A percentile compares a stretch with the other conserved stretches of the same genome.
phyloP scores from a whole-genome alignment of 2,888 invertebrate species.

The Lomographa bimaculata region DNA sequence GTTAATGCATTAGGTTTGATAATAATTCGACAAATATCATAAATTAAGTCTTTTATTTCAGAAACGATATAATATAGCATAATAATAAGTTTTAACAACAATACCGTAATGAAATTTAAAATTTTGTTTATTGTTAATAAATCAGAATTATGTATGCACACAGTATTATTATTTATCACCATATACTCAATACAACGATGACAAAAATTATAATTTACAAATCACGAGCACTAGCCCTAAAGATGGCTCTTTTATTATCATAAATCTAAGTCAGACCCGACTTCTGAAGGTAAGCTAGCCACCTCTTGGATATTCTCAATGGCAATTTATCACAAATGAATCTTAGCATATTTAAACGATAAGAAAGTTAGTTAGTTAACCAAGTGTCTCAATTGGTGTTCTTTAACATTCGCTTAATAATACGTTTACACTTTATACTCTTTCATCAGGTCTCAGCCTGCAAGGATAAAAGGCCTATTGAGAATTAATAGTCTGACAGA shows the following conservation, averaged over 20 bases:
- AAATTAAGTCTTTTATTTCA: conserved; percentile 81
- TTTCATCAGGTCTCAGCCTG: conserved; percentile 22
- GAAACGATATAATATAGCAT: conserved; percentile 81
- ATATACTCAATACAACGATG: no score
- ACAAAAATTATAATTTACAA: neutral
- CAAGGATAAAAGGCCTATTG: conserved; percentile 18
- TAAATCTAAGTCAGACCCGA: neutral
- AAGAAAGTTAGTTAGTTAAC: no score
- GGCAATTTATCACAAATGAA: conserved; percentile 48
- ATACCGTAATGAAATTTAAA: conserved; percentile 66
- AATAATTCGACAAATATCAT: conserved; percentile 42
- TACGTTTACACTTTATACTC: conserved; percentile 20
- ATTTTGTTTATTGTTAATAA: conserved; percentile 34
- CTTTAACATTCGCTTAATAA: conserved; percentile 15
- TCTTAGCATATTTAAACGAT: conserved; percentile 40
- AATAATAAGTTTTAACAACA: conserved; percentile 77
- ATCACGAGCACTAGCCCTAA: conserved; percentile 3
- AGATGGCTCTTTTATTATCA: neutral
- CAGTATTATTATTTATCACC: neutral
- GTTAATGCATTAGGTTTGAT: no score
- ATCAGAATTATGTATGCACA: conserved; percentile 6
- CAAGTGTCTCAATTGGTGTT: conserved; percentile 10
- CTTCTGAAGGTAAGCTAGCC: conserved; percentile 20
- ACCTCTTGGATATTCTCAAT: conserved; percentile 45
- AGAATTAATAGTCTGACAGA: conserved; percentile 10